Evolutionary conservation across 2,797 vertebrate genomes (phyloP), one percentile per base, ranked within the genome.

Genomic region (Argentina silus): DNA sequence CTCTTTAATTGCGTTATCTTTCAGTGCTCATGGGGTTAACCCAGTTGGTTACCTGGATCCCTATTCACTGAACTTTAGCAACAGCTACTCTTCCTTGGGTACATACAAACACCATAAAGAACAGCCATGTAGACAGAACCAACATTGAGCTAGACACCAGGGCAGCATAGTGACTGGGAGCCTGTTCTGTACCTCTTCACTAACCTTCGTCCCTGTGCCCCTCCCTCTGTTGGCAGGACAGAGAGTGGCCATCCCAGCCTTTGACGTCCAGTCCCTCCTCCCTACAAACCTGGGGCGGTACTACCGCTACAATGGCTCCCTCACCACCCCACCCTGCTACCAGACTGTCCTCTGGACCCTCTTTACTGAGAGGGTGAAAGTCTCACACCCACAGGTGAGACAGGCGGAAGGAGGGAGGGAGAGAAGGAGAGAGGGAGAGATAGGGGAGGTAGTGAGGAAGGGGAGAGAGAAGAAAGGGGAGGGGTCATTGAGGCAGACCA

Each of bases 241-340:
- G 78, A 93, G 88, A 83, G 90, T 81, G 0, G 65, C 65, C 27
- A 92, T 98, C 72, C 92, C 95, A 0, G 95, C 94, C 48, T 96
- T 98, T 81, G 95, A 97, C 17, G 74, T 98, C 0, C 89, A 93
- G 19, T 89, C 92, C 0, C 87, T 98, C 77, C 90, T 98, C 36
- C 98, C 97, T 0, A 81, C 86, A 0, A 91, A 95, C 72, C 88
- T 98, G 65, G 89, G 89, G 8, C 85, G 78, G 21, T 99, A 96
- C 86, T 98, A 96, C 81, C 95, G 92, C 63, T 99, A 99, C 75
- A 96, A 95, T 0, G 97, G 98, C 60, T 98, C 97, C 15, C 91
- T 99, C 45, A 99, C 97, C 14, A 99, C 97, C 0, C 98, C 97
- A 0, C 95, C 97, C 14, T 99, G 97, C 86, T 87, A 90, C 86